Conservation (phyloP, 30 jellyfish, hydroid and myxozoan species). For the Aurelia coerulea region DNA sequence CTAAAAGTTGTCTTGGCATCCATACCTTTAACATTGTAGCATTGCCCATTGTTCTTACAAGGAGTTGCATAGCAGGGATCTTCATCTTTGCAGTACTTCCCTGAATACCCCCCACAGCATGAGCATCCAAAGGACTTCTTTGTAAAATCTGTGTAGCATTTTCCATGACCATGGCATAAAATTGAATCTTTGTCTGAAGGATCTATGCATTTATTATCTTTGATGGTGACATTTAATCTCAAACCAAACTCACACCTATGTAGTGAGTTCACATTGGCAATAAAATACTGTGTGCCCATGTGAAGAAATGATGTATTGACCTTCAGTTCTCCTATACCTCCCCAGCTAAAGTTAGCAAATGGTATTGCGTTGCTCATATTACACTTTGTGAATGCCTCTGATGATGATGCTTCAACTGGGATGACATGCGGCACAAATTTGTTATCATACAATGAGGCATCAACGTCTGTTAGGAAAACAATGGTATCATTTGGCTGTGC, state of each 20-base stretch:
- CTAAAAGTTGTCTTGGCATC: slow-evolving; percentile 54
- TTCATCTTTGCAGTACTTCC: slow-evolving; percentile 88
- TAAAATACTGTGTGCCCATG: slow-evolving; percentile 87
- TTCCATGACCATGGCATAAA: slow-evolving; percentile 90
- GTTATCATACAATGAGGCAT: slow-evolving; percentile 73
- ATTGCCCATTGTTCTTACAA: slow-evolving; percentile 76
- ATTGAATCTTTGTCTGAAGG: slow-evolving; percentile 22
- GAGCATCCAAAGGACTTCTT: slow-evolving; percentile 64
- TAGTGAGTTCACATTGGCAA: slow-evolving; percentile 84
- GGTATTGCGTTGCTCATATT: slow-evolving; percentile 82
- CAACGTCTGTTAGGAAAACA: slow-evolving; percentile 80
- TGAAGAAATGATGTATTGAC: slow-evolving; percentile 78
- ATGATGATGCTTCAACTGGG: slow-evolving; percentile 78
- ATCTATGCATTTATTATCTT: slow-evolving; percentile 78
- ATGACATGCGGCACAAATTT: slow-evolving; percentile 83
- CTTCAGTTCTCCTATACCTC: slow-evolving; percentile 39
- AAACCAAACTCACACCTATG: slow-evolving; percentile 93
- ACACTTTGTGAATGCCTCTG: slow-evolving; percentile 80
- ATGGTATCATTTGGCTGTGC: slow-evolving; percentile 81
- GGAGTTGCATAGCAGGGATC: slow-evolving; percentile 91
- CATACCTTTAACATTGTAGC: slow-evolving; percentile 53
- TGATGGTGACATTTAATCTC: slow-evolving; percentile 90
- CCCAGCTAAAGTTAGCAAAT: slow-evolving; percentile 61
- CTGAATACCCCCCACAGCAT: slow-evolving; percentile 89
- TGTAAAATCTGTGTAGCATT: slow-evolving; percentile 82